Conservation (phyloP, 2,888 invertebrate genomes). For the Chloroclysta siterata region DNA sequence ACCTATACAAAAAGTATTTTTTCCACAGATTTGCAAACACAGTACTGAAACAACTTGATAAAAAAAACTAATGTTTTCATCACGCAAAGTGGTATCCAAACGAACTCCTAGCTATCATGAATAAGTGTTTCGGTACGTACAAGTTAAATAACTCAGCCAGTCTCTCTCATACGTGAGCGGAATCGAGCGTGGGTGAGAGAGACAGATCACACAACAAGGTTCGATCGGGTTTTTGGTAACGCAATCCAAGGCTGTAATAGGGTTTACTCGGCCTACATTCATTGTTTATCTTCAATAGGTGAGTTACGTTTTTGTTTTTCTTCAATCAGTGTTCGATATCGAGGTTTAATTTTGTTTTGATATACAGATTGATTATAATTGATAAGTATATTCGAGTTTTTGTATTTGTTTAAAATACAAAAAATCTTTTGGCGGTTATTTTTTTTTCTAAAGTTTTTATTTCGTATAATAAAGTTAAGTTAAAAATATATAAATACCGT, state of each 20-base stretch:
- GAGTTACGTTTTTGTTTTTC: constrained; percentile 39
- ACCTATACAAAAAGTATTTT: neutral
- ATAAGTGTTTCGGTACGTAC: constrained; percentile 28
- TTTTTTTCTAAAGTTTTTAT: too few relatives aligned
- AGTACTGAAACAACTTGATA: constrained; percentile 13
- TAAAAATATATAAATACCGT: too few relatives aligned
- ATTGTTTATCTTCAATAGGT: constrained; percentile 56
- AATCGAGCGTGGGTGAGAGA: constrained; percentile 20
- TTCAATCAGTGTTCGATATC: constrained; percentile 25
- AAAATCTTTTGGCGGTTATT: too few relatives aligned
- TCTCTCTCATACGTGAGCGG: constrained; percentile 20
- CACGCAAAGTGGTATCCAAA: constrained; percentile 24
- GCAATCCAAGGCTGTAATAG: constrained; percentile 44
- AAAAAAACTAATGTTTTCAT: constrained; percentile 23
- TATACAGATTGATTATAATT: neutral
- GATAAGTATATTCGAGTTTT: too few relatives aligned
- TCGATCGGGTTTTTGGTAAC: constrained; percentile 41
- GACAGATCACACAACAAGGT: constrained; percentile 31
- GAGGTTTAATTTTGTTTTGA: constrained; percentile 18
- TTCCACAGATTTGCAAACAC: constrained; percentile 12
- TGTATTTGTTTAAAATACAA: too few relatives aligned
- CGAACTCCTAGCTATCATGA: constrained; percentile 24
- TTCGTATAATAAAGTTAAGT: too few relatives aligned
- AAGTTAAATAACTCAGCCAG: constrained; percentile 18
- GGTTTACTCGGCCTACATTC: constrained; percentile 53